phyloP scores from a whole-genome alignment of 2,797 vertebrate genomes.

The Huso huso region DNA sequence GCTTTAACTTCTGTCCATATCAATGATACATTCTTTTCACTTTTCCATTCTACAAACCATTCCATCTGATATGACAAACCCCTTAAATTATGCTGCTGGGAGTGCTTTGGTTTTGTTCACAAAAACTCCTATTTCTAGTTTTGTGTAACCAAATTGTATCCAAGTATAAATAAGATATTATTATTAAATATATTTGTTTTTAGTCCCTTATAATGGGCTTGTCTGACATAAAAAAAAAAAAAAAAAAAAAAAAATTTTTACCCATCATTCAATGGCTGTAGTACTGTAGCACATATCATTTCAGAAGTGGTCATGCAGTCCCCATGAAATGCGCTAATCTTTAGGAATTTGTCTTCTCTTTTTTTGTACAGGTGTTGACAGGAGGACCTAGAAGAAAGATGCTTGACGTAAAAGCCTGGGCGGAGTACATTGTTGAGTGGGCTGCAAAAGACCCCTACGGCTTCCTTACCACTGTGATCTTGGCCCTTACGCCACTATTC shows the following conservation, averaged over 20 bases:
- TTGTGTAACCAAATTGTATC: background rate
- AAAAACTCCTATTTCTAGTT: background rate
- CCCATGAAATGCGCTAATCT: conserved; percentile 17
- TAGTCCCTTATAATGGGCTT: too few relatives aligned
- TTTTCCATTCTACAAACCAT: too few relatives aligned
- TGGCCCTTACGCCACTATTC: conserved; percentile 89
- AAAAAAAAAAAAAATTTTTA: background rate
- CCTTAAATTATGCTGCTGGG: too few relatives aligned
- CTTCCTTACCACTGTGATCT: conserved; percentile 89
- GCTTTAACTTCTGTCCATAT: too few relatives aligned
- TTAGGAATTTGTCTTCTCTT: background rate
- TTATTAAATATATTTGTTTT: background rate
- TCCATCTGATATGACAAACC: too few relatives aligned
- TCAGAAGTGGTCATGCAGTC: background rate
- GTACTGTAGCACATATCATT: background rate
- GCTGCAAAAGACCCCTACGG: conserved; percentile 95
- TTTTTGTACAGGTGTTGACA: conserved; percentile 21
- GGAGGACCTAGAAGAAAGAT: conserved; percentile 51
- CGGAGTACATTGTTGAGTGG: conserved; percentile 94
- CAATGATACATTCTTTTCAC: too few relatives aligned
- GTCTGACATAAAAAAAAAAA: too few relatives aligned
- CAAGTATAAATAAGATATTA: background rate
- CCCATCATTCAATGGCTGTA: background rate
- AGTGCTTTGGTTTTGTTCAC: too few relatives aligned
- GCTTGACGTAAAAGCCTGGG: conserved; percentile 88